Conservation (phyloP, 2,797 vertebrate species). For the Adrianichthys oophorus region DNA sequence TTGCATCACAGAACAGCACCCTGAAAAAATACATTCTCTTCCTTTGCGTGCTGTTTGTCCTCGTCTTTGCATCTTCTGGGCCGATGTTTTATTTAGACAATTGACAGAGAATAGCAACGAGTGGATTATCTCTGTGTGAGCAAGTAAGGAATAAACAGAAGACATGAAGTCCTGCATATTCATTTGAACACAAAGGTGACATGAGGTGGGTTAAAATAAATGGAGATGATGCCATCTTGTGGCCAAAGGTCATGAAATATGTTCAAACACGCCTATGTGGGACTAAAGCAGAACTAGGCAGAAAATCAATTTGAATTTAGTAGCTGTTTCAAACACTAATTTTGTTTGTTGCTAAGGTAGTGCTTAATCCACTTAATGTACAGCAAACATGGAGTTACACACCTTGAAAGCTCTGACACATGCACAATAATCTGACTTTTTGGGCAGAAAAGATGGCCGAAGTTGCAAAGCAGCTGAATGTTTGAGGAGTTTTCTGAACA, state of each 20-base stretch:
- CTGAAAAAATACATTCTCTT: conserved; percentile 23
- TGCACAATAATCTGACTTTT: background rate
- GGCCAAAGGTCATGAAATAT: conserved; percentile 25
- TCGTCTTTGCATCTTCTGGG: conserved; percentile 6
- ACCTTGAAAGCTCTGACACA: too few relatives aligned
- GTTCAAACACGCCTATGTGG: background rate
- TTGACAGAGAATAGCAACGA: conserved; percentile 16
- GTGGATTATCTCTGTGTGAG: conserved; percentile 20
- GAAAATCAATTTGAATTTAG: too few relatives aligned
- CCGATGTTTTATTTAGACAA: conserved; percentile 35
- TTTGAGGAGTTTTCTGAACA: conserved; percentile 13
- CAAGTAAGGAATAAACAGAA: conserved; percentile 20
- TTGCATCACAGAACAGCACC: conserved; percentile 11
- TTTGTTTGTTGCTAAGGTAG: too few relatives aligned
- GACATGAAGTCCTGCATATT: conserved; percentile 1
- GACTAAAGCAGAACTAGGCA: conserved; percentile 9
- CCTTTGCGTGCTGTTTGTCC: conserved; percentile 27
- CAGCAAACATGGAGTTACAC: too few relatives aligned
- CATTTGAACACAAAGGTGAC: conserved; percentile 4
- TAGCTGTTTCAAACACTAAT: too few relatives aligned
- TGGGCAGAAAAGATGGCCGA: conserved; percentile 36
- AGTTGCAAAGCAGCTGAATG: conserved; percentile 49
- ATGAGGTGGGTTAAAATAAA: conserved; percentile 17
- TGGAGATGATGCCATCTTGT: conserved; percentile 70
- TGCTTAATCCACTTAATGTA: too few relatives aligned